A percentile compares a stretch with the other conserved stretches of the same genome.
phyloP scores from a whole-genome alignment of 1,140 invertebrate species.

The Leptopilina boulardi region DNA sequence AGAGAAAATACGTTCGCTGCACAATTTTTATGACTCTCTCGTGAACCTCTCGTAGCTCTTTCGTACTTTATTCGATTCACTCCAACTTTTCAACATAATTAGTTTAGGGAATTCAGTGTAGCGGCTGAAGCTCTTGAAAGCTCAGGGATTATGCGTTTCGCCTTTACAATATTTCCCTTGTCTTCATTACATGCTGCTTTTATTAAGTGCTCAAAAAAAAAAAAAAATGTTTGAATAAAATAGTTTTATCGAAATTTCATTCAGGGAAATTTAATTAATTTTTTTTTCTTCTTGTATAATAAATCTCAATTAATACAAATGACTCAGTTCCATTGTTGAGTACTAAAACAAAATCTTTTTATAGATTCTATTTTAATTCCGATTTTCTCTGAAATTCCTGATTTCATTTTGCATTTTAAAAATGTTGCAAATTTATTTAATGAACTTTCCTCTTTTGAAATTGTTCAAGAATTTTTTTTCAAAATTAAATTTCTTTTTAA shows the following conservation, averaged over 20 bases:
- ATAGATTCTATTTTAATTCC: too few relatives aligned
- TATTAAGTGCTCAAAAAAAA: background rate
- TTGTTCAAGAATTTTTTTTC: too few relatives aligned
- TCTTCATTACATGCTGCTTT: background rate
- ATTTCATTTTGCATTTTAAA: too few relatives aligned
- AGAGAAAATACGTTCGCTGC: background rate
- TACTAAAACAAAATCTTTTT: too few relatives aligned
- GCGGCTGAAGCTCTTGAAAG: slow-evolving; percentile 12
- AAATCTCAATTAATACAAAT: too few relatives aligned
- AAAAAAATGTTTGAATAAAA: background rate
- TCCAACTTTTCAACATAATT: slow-evolving; percentile 10
- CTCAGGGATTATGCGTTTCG: slow-evolving; percentile 2
- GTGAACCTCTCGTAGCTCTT: background rate
- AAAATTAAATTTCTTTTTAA: too few relatives aligned
- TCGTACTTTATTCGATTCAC: slow-evolving; percentile 6
- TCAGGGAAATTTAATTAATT: background rate
- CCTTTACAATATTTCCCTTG: slow-evolving; percentile 6
- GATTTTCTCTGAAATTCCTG: too few relatives aligned
- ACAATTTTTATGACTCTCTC: slow-evolving; percentile 10
- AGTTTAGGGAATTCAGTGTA: slow-evolving; percentile 9
- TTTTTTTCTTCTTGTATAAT: too few relatives aligned
- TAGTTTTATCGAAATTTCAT: background rate
- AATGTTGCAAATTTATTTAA: too few relatives aligned
- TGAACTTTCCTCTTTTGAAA: too few relatives aligned
- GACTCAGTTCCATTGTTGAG: too few relatives aligned